Evolutionary conservation across 2,113 vertebrate genomes (phyloP).

Genomic region (Misgurnus mizolepis): DNA sequence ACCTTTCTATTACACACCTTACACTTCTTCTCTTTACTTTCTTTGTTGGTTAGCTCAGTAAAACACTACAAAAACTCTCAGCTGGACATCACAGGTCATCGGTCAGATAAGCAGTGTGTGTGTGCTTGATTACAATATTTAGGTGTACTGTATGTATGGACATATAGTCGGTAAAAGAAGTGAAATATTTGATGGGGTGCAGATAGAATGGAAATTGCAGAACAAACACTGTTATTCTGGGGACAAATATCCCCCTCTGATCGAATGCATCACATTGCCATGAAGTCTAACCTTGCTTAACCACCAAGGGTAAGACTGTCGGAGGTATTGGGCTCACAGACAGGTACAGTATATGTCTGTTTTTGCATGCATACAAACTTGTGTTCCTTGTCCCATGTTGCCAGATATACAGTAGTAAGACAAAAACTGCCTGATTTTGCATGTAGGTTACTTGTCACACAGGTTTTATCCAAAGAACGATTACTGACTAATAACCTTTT

Average conservation of each 20-base stretch:
- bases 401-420: too few species aligned
- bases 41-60: conserved; percentile 10
- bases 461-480: too few species aligned
- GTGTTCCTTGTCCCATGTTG: background rate
- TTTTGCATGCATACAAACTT: conserved; percentile 16
- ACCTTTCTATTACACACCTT: background rate
- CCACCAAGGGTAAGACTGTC: too few species aligned
- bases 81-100: conserved; percentile 22
- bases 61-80: background rate
- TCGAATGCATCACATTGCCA: background rate
- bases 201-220: background rate
- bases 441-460: too few species aligned
- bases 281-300: background rate
- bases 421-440: too few species aligned
- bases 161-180: background rate
- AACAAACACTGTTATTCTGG: background rate
- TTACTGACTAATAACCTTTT: too few species aligned
- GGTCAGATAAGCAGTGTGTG: background rate
- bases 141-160: conserved; percentile 9
- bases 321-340: background rate
- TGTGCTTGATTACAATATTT: conserved; percentile 35
- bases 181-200: conserved; percentile 19
- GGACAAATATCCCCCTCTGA: background rate
- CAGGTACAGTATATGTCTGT: too few species aligned
- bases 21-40: background rate